A percentile compares a stretch with the other conserved stretches of the same genome.
Evolutionary conservation across 2,113 vertebrate species (phyloP).

Genomic region (Aphelocoma coerulescens): DNA sequence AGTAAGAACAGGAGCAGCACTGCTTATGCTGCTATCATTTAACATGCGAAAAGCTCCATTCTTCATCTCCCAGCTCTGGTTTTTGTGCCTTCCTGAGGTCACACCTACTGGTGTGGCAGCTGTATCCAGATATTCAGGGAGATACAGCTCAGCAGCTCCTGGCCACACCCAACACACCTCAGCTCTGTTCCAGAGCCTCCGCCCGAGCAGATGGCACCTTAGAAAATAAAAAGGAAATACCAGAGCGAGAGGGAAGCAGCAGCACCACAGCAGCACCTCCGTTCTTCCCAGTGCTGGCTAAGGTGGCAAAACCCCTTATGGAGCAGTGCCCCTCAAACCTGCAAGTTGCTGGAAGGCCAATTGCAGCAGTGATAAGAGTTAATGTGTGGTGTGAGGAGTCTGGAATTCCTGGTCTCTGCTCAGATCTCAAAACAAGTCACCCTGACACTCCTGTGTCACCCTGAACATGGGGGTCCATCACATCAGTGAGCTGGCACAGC

Average conservation of each 20-base stretch:
- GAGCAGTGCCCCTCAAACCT: background rate
- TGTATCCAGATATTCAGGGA: background rate
- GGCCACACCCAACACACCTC: rapidly evolving
- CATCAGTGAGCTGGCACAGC: background rate
- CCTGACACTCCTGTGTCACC: background rate
- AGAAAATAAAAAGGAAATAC: background rate
- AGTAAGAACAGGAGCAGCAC: background rate
- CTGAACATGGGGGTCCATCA: background rate
- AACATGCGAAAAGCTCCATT: background rate
- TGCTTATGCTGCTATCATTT: background rate
- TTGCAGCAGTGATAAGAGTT: background rate
- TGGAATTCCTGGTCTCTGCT: background rate
- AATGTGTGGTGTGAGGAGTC: background rate
- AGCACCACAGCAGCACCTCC: background rate
- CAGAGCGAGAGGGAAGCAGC: background rate
- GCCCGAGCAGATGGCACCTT: background rate
- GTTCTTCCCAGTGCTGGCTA: background rate
- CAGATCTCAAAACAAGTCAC: background rate
- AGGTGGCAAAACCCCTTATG: background rate
- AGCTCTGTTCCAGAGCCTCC: background rate
- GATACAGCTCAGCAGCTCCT: background rate
- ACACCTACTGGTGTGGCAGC: rapidly evolving
- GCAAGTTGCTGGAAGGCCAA: background rate
- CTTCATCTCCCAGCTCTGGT: background rate
- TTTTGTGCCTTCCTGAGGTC: background rate